A percentile compares a stretch with the other conserved stretches of the same genome.
Conservation (phyloP, 2,797 vertebrate species). For the Presbytis comata region DNA sequence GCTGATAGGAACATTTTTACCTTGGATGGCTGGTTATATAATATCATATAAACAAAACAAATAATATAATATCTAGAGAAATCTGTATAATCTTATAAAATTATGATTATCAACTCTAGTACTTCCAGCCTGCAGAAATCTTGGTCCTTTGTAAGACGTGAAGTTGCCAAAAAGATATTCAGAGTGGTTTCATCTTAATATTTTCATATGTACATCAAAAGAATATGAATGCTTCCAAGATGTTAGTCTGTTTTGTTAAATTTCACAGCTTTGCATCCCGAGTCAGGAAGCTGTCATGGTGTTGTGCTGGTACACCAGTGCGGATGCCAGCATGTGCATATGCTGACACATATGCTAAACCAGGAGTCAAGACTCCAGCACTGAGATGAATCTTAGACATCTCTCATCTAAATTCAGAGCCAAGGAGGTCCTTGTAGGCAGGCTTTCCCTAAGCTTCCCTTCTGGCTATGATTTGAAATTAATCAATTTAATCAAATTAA, state of each 20-base stretch:
- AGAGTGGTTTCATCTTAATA: conserved; percentile 22
- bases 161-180: conserved; percentile 11
- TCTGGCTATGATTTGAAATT: conserved; percentile 12
- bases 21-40: not conserved
- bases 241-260: conserved; percentile 44
- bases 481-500: conserved; percentile 29
- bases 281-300: conserved; percentile 21
- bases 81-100: not conserved
- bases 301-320: not conserved
- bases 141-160: conserved; percentile 1
- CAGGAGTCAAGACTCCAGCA: not conserved
- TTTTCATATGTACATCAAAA: conserved; percentile 47
- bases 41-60: conserved; percentile 32
- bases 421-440: not conserved
- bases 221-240: conserved; percentile 52
- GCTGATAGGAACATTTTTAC: not conserved
- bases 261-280: conserved; percentile 51
- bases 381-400: not conserved
- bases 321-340: not conserved
- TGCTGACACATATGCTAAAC: not conserved
- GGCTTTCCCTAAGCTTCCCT: not conserved
- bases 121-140: conserved; percentile 26
- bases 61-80: not conserved
- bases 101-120: not conserved
- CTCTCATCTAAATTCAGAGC: not conserved